Evolutionary conservation across 2,113 vertebrate species (phyloP).

Genomic region (Bos javanicus): DNA sequence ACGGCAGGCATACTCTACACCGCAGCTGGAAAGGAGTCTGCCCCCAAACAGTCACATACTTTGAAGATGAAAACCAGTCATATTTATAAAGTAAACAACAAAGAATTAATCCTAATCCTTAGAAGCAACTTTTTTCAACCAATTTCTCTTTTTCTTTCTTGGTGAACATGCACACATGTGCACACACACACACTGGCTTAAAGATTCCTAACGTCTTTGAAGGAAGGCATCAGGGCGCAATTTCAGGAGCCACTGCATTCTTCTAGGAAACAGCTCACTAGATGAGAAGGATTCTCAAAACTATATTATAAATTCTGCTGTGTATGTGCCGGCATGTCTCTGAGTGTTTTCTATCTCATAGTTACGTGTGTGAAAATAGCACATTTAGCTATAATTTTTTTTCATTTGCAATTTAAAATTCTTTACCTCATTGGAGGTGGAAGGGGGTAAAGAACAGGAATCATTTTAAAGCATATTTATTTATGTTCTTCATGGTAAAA

Average conservation of each 20-base stretch:
- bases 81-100: neutral
- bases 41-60: neutral
- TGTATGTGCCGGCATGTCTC: neutral
- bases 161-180: neutral
- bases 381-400: neutral
- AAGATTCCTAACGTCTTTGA: neutral
- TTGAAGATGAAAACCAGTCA: slow-evolving; percentile 8
- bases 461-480: slow-evolving; percentile 43
- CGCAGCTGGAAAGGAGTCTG: neutral
- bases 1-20: neutral
- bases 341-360: slow-evolving; percentile 35
- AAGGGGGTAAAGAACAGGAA: slow-evolving; percentile 15
- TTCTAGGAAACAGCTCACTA: neutral
- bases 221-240: neutral
- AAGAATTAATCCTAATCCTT: neutral
- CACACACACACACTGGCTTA: neutral
- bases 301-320: slow-evolving; percentile 22
- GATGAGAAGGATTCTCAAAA: neutral
- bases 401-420: neutral
- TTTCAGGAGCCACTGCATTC: neutral
- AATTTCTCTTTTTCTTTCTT: neutral
- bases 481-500: slow-evolving; percentile 39
- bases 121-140: neutral
- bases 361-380: slow-evolving; percentile 28
- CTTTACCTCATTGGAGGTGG: neutral